phyloP scores from a whole-genome alignment of 1,140 invertebrate species.

The Patella vulgata region DNA sequence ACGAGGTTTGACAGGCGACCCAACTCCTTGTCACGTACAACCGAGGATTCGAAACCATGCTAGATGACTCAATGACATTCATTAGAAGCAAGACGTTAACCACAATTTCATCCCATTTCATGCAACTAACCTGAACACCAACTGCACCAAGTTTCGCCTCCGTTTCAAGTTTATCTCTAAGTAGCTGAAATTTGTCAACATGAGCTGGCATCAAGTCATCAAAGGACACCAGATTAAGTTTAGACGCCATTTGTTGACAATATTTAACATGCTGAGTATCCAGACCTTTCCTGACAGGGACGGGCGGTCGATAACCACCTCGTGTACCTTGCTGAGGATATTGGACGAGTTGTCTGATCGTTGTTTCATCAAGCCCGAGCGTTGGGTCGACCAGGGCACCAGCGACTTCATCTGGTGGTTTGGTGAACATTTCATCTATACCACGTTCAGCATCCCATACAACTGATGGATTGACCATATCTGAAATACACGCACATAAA shows the following conservation, averaged over 20 bases:
- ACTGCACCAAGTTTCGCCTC: slow-evolving; percentile 41
- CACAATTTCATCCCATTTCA: no score
- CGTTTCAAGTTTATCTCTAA: slow-evolving; percentile 36
- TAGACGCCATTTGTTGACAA: slow-evolving; percentile 34
- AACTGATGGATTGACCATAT: slow-evolving; percentile 10
- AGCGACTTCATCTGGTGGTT: slow-evolving; percentile 1
- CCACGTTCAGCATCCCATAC: no score
- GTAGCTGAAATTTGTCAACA: slow-evolving; percentile 28
- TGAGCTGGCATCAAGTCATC: slow-evolving; percentile 43
- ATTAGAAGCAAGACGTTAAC: neutral
- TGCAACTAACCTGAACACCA: slow-evolving; percentile 45
- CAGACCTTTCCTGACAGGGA: slow-evolving; percentile 31
- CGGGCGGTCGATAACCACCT: slow-evolving; percentile 10
- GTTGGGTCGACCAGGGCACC: slow-evolving; percentile 25
- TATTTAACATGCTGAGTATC: slow-evolving; percentile 39
- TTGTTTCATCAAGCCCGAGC: slow-evolving; percentile 31
- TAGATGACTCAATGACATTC: no score
- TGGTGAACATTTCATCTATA: no score
- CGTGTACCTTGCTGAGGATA: neutral
- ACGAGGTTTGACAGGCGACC: no score
- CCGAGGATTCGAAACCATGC: no score
- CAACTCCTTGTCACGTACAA: no score
- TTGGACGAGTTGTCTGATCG: slow-evolving; percentile 15
- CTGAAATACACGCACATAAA: slow-evolving; percentile 42
- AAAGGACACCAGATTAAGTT: slow-evolving; percentile 27